Conservation (phyloP, 1,140 invertebrate genomes). For the Drosophila ogumai region DNA sequence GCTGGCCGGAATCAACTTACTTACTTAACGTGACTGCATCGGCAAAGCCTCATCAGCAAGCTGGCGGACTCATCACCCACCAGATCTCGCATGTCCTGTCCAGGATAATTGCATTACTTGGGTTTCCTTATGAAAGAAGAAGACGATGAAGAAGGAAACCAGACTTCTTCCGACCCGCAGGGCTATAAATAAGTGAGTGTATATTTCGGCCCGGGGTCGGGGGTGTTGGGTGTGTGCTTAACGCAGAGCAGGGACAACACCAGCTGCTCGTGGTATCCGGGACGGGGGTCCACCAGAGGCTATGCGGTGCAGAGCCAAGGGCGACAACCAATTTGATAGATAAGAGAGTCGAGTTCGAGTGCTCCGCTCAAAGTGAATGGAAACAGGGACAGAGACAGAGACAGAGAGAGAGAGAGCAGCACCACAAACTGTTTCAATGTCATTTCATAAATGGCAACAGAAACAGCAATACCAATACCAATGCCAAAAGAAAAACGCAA, state of each 20-base stretch:
- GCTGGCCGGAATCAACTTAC: constrained; percentile 22
- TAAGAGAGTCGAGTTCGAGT: constrained; percentile 59
- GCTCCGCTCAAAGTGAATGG: constrained; percentile 48
- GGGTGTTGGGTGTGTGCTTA: constrained; percentile 4
- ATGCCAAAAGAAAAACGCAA: constrained; percentile 62
- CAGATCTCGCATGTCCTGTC: constrained; percentile 45
- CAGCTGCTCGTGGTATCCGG: constrained; percentile 25
- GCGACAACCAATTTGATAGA: constrained; percentile 76
- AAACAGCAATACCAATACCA: constrained; percentile 27
- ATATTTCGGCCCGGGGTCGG: constrained; percentile 31
- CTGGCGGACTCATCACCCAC: constrained; percentile 17
- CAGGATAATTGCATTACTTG: constrained; percentile 72
- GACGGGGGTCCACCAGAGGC: background rate
- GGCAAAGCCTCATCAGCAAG: constrained; percentile 26
- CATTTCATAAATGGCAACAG: constrained; percentile 73
- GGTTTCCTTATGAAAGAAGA: constrained; percentile 47
- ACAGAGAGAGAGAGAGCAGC: constrained; percentile 1
- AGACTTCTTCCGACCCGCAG: constrained; percentile 71
- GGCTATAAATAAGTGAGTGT: constrained; percentile 72
- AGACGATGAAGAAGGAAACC: constrained; percentile 26
- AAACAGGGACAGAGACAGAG: constrained; percentile 25
- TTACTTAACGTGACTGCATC: constrained; percentile 20
- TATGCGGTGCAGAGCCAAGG: constrained; percentile 34
- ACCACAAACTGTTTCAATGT: constrained; percentile 73
- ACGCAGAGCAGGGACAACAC: constrained; percentile 1